These are phyloP conservation scores for Garrulus glandarius DNA, from an alignment of 2,797 vertebrate species.

Conservation along the genomic window DNA sequence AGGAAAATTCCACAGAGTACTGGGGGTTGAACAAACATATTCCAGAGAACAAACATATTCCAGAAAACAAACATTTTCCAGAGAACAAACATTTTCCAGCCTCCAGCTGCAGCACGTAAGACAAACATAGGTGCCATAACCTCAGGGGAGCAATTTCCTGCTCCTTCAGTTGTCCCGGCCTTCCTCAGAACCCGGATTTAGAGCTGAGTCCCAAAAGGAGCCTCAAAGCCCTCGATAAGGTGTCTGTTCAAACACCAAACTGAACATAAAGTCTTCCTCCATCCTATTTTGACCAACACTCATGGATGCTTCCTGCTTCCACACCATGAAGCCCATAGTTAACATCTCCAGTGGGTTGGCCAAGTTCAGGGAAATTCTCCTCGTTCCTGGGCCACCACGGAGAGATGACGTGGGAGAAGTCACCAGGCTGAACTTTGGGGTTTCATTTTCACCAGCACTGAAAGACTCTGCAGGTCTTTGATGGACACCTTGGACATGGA, in stretches of 20 bases:
- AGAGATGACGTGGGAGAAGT: accelerated
- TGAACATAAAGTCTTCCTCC: not conserved
- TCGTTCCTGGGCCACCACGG: not conserved
- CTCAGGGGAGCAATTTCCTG: not conserved
- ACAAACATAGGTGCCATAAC: not conserved
- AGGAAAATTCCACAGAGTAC: not conserved
- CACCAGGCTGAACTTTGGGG: not conserved
- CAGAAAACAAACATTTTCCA: not conserved
- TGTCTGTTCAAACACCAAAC: not conserved
- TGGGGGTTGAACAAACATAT: not conserved
- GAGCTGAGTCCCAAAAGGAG: not conserved
- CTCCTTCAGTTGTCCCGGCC: not conserved
- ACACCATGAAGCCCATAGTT: too few relatives aligned
- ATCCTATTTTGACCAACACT: not conserved
- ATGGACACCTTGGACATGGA: not conserved
- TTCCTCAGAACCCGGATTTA: not conserved
- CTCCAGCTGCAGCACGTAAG: not conserved
- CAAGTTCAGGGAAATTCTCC: not conserved
- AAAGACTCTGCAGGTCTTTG: not conserved
- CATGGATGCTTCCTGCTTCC: not conserved
- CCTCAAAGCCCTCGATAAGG: not conserved
- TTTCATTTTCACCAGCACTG: not conserved
- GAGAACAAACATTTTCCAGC: not conserved
- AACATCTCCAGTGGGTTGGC: not conserved
- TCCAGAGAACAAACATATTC: not conserved